These are phyloP conservation scores for Oxyruncus cristatus DNA, from an alignment of 2,113 vertebrate genomes.

Conservation along the genomic window DNA sequence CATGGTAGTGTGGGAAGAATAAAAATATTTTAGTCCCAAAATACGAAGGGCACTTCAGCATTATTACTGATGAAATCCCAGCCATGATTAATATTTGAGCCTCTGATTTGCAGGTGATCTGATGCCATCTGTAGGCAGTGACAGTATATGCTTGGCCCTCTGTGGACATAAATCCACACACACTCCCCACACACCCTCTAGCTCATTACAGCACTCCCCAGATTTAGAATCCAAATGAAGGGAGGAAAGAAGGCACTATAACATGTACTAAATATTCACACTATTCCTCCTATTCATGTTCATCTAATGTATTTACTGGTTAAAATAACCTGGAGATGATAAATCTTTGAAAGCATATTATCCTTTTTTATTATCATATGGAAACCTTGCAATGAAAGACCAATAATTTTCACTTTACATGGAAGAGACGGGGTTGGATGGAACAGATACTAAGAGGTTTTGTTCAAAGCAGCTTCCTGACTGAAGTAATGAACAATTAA, in stretches of 20 bases:
- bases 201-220: not conserved
- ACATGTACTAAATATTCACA: not conserved
- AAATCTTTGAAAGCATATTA: not conserved
- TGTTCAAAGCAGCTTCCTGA: not conserved
- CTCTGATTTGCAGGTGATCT: not conserved
- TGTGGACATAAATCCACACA: not conserved
- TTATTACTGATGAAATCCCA: not conserved
- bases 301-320: not conserved
- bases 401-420: not conserved
- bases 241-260: not conserved
- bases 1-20: rapidly evolving
- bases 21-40: not conserved
- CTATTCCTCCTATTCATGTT: not conserved
- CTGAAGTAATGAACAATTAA: not conserved
- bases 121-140: not conserved
- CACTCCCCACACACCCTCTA: not conserved
- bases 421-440: not conserved
- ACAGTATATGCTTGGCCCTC: not conserved
- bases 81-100: not conserved
- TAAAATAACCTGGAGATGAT: not conserved
- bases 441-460: not conserved
- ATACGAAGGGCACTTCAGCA: not conserved
- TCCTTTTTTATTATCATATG: not conserved
- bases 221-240: not conserved
- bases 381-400: not conserved